phyloP scores from a whole-genome alignment of 1,140 invertebrate species.

The Tetragonula clypearis region DNA sequence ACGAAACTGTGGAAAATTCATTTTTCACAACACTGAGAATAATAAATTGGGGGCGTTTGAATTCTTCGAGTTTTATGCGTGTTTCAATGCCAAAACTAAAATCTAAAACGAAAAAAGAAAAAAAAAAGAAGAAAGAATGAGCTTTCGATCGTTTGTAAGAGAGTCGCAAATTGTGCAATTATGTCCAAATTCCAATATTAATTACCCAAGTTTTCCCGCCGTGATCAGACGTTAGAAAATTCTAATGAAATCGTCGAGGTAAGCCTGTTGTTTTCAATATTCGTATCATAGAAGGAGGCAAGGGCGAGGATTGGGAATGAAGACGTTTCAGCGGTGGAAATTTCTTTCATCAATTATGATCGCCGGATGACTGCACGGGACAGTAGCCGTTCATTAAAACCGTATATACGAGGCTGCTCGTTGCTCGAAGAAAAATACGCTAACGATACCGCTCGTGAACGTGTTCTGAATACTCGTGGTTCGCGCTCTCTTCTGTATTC shows the following conservation, averaged over 20 bases:
- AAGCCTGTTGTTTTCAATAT: background rate
- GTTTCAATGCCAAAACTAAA: no score
- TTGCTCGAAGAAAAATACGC: conserved; percentile 75
- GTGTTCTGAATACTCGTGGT: conserved; percentile 64
- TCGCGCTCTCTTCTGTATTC: conserved; percentile 63
- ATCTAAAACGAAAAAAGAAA: no score
- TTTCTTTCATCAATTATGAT: conserved; percentile 66
- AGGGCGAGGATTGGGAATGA: conserved; percentile 53
- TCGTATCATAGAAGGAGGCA: conserved; percentile 55
- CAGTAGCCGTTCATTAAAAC: conserved; percentile 78
- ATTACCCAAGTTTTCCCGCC: background rate
- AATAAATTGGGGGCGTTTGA: no score
- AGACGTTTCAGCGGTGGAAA: conserved; percentile 62
- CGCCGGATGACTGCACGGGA: conserved; percentile 57
- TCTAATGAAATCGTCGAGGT: background rate
- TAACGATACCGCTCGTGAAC: conserved; percentile 77
- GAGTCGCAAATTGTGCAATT: background rate
- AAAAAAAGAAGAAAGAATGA: no score
- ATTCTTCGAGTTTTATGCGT: no score
- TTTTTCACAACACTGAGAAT: no score
- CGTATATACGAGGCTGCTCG: conserved; percentile 70
- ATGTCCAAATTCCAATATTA: background rate
- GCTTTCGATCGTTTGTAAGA: no score
- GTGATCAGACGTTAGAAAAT: background rate
- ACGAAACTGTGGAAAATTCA: background rate